Evolutionary conservation across 2,888 invertebrate species (phyloP).

Genomic region (Tromatobia lineatoria): DNA sequence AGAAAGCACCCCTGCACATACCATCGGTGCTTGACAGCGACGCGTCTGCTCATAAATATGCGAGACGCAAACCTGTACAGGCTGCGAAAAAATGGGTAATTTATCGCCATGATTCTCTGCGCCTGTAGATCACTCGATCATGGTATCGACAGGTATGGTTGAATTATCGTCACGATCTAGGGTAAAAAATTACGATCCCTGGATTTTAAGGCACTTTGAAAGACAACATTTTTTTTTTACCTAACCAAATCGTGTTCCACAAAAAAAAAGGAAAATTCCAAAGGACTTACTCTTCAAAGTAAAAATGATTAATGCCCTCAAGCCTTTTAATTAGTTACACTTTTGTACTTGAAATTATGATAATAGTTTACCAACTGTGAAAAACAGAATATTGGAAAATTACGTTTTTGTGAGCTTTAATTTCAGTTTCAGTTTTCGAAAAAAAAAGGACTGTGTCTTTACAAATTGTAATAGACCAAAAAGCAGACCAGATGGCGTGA

Average conservation of each 20-base stretch:
- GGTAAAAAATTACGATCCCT: background rate
- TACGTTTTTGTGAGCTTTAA: too few species aligned
- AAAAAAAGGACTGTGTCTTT: background rate
- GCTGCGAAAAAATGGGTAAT: slow-evolving; percentile 15
- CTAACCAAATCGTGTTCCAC: background rate
- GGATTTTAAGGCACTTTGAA: background rate
- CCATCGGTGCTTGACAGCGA: slow-evolving; percentile 26
- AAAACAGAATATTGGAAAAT: too few species aligned
- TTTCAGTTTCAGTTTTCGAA: background rate
- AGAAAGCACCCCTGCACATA: background rate
- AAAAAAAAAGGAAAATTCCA: background rate
- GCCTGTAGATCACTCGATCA: slow-evolving; percentile 12
- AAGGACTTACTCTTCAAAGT: too few species aligned
- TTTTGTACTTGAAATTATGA: too few species aligned
- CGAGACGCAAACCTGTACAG: slow-evolving; percentile 28
- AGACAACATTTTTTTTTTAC: background rate
- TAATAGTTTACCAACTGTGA: too few species aligned
- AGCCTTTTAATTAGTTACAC: too few species aligned
- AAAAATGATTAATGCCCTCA: too few species aligned
- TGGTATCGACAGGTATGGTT: slow-evolving; percentile 21
- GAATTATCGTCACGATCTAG: slow-evolving; percentile 16
- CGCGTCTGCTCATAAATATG: slow-evolving; percentile 62
- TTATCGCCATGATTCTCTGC: slow-evolving; percentile 28
- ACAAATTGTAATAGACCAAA: background rate
- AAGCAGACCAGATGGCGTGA: background rate